Conservation (phyloP, 2,113 vertebrate genomes). For the Solenodon paradoxus region DNA sequence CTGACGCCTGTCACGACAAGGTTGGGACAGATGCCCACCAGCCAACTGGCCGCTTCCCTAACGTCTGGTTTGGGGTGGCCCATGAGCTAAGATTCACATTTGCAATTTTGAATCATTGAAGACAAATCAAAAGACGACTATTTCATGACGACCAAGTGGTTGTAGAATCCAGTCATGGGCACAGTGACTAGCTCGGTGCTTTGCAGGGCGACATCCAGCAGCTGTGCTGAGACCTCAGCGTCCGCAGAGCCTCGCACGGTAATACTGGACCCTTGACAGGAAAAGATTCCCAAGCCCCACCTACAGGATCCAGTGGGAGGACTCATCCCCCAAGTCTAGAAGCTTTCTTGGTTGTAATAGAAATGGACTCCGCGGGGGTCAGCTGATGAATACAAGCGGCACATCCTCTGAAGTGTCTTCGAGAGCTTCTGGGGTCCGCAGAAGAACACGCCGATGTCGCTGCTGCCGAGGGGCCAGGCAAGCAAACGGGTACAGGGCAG, state of each 20-base stretch:
- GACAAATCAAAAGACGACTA: not conserved
- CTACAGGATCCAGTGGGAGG: fast-evolving
- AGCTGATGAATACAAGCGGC: constrained; percentile 83
- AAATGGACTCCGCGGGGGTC: constrained; percentile 88
- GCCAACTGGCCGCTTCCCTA: not conserved
- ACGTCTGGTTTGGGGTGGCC: not conserved
- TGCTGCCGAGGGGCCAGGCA: constrained; percentile 70
- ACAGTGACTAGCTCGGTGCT: not conserved
- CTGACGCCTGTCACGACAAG: too few relatives aligned
- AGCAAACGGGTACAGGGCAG: not conserved
- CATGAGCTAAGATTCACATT: not conserved
- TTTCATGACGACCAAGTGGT: not conserved
- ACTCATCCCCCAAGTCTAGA: constrained; percentile 73
- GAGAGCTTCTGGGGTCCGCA: constrained; percentile 84
- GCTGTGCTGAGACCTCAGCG: not conserved
- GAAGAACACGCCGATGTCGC: constrained; percentile 82
- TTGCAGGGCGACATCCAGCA: not conserved
- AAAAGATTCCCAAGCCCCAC: not conserved
- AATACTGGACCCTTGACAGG: not conserved
- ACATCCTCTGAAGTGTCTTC: constrained; percentile 83
- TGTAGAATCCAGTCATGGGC: too few relatives aligned
- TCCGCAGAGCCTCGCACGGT: not conserved
- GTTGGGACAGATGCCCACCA: not conserved
- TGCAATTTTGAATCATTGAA: not conserved
- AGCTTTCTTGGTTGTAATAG: constrained; percentile 85